phyloP scores from a whole-genome alignment of 2,113 vertebrate genomes.

The Leuciscus idus region DNA sequence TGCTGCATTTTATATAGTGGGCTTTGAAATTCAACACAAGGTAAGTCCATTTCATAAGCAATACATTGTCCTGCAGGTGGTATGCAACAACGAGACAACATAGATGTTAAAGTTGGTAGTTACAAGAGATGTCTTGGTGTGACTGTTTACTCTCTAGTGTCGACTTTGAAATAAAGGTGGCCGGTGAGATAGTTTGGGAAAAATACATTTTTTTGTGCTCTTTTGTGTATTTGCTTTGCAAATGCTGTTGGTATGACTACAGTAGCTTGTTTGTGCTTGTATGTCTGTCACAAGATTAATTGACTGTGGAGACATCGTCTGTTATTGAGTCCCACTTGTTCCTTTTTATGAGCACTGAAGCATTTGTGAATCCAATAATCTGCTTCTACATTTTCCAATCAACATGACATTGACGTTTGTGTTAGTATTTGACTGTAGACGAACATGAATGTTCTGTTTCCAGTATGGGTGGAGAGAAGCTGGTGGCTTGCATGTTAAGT shows the following conservation, averaged over 20 bases:
- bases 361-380: neutral
- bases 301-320: neutral
- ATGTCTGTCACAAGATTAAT: neutral
- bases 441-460: slow-evolving; percentile 44
- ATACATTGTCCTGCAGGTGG: neutral
- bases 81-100: neutral
- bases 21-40: slow-evolving; percentile 53
- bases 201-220: neutral
- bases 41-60: slow-evolving; percentile 61
- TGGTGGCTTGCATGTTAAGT: slow-evolving; percentile 74
- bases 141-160: slow-evolving; percentile 8
- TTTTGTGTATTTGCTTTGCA: slow-evolving; percentile 44
- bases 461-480: slow-evolving; percentile 83
- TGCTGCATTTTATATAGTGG: slow-evolving; percentile 39
- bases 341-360: neutral
- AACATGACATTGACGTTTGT: neutral
- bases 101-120: neutral
- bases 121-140: neutral
- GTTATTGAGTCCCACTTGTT: slow-evolving; percentile 6
- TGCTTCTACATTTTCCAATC: neutral
- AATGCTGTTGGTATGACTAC: slow-evolving; percentile 17
- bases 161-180: slow-evolving; percentile 7
- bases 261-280: neutral
- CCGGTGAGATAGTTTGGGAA: neutral
- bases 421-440: neutral